Base-by-base conservation (phyloP, 2,113 vertebrate species). In the Perognathus longimembris region DNA sequence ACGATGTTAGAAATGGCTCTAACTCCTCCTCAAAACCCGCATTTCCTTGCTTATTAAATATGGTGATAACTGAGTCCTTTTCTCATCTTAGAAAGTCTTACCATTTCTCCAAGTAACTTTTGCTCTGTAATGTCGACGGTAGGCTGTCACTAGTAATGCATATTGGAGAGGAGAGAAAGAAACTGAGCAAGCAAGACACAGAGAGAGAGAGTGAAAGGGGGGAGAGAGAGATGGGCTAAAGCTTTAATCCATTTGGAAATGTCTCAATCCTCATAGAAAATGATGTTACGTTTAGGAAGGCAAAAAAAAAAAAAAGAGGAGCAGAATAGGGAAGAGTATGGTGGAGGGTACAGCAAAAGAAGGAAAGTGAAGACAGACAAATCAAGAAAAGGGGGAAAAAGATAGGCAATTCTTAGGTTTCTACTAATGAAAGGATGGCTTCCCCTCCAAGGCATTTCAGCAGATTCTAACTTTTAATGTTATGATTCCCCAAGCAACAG, bases 351-450 rank as follows among this genome's bases (percentile, higher is more conserved):
- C 20, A 57, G 34, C 10, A 26, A 14, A 42, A 24, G n/a, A 84
- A 71, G 38, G 12, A 10, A 26, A 38, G 20, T 42, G 71, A 42
- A 40, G 6, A 18, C 21, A 5, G 71, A 20, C 0, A 32, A 4
- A 14, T 5, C 11, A 28, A 34, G 20, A 64, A 5, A 14, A 9
- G 1, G 1, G 15, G 2, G 3, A 15, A 54, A 1, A 3, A 6
- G 3, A 50, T 1, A 3, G 6, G 11, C 20, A 9, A 15, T 32
- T 6, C 24, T 5, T 0, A 28, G 50, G 26, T 12, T 26, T 32
- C n/a, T 14, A 50, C 50, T 1, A 11, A 24, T 28, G 9, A 67
- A 67, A 22, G 5, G 45, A 74, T 1, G 10, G 40, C n/a, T 73
- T 80, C 66, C 36, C 24, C 28, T 74, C 42, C 32, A 8, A 64